These are phyloP conservation scores for Standfussiana lucernea DNA, from an alignment of 2,888 invertebrate genomes.

Conservation along the genomic window DNA sequence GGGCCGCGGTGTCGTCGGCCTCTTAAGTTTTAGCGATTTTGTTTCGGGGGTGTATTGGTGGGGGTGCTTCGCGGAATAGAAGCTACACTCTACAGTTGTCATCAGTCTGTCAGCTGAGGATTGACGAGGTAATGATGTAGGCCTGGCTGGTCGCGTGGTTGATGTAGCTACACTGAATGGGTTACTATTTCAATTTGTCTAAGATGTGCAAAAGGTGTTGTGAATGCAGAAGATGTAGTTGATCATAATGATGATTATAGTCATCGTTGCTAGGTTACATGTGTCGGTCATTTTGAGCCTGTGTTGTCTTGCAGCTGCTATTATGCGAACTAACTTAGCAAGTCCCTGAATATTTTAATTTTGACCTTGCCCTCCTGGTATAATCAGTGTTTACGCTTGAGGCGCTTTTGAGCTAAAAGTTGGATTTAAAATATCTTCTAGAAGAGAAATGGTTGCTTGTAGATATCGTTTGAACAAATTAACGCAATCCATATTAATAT, in stretches of 20 bases:
- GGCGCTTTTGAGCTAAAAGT: slow-evolving; percentile 7
- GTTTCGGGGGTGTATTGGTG: slow-evolving; percentile 73
- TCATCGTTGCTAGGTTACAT: neutral
- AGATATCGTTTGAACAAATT: neutral
- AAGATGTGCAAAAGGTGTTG: neutral
- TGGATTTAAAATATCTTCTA: neutral
- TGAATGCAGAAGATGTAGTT: neutral
- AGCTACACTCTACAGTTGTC: slow-evolving; percentile 34
- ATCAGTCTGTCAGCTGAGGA: slow-evolving; percentile 33
- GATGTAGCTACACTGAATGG: neutral
- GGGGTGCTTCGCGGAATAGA: slow-evolving; percentile 37
- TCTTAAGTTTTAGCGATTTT: slow-evolving; percentile 89
- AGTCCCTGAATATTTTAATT: slow-evolving; percentile 33
- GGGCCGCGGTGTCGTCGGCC: slow-evolving; percentile 88
- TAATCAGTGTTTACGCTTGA: neutral
- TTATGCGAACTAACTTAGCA: slow-evolving; percentile 4
- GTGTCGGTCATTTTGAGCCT: neutral
- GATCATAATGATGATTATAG: slow-evolving; percentile 5
- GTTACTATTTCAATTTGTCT: neutral
- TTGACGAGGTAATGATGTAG: neutral
- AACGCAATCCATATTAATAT: neutral
- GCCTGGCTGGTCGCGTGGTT: slow-evolving; percentile 6
- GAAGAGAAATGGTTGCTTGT: neutral
- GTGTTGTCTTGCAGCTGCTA: neutral
- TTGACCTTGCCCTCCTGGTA: slow-evolving; percentile 32